Base-by-base conservation (phyloP, 2,888 invertebrate genomes). In the Habrosyne pyritoides region DNA sequence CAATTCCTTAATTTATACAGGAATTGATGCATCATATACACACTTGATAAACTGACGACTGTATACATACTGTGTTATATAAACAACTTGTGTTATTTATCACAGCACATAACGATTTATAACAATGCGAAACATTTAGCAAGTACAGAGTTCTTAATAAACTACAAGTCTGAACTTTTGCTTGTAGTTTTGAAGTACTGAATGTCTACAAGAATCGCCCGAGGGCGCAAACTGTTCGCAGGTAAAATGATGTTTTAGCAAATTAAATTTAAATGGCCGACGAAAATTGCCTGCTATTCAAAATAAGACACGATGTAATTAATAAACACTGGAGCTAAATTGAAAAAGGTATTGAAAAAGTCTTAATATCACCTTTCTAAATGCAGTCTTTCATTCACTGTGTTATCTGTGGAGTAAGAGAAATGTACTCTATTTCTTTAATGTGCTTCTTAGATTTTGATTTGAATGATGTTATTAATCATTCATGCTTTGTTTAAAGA, bases 221-320 rank as follows among this genome's bases (percentile, higher is more conserved):
- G 8, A 42, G 42, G 42, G 42, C 18, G 5, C 42, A 18, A 42
- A 18, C 42, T 18, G 14, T 42, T 42, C n/a, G 42, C 28, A 50
- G 28, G 21, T 50, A 28, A 28, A 12, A 50, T 50, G 50, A 28
- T 50, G 50, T 28, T 21, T 50, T 14, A 30, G 28, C 28, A 30
- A 28, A 50, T 28, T 50, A 50, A 28, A 50, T 50, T 50, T 50
- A 50, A 50, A 50, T 30, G 30, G 28, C 28, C 18, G 28, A 10
- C 50, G 14, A 28, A 28, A 50, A 50, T 50, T 50, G 50, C 28
- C 28, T 49, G 8, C 49, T 22, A 50, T 50, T 50, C 50, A 50
- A 12, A 30, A 48, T 48, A 7, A 24, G 14, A n/a, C n/a, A 2
- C n/a, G 24, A 48, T 8, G 26, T 14, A 28, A 28, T 28, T 49